phyloP scores from a whole-genome alignment of 2,797 vertebrate genomes.

The Mormyrus proboscirostris region DNA sequence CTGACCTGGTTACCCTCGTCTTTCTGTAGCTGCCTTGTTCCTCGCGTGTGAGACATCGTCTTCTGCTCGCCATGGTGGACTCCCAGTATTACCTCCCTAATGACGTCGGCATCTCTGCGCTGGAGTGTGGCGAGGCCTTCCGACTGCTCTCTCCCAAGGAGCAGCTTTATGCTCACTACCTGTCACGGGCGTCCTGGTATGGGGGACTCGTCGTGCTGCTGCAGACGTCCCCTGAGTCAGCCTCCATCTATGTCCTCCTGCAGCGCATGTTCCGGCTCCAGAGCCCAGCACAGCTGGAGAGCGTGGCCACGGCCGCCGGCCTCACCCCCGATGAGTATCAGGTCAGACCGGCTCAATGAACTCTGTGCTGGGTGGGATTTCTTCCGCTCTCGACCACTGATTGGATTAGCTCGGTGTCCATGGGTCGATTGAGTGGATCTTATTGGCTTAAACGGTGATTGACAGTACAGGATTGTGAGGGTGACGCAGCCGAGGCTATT shows the following conservation, averaged over 20 bases:
- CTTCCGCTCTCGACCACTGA: not conserved
- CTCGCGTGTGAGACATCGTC: slow-evolving; percentile 5
- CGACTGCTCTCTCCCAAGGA: slow-evolving; percentile 73
- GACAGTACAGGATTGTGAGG: not conserved
- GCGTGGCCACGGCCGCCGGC: slow-evolving; percentile 61
- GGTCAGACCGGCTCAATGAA: slow-evolving; percentile 47
- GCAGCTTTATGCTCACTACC: slow-evolving; percentile 77
- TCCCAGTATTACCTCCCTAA: slow-evolving; percentile 87
- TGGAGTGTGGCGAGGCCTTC: slow-evolving; percentile 81
- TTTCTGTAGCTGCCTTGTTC: not conserved
- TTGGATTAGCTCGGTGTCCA: not conserved
- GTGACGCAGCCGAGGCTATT: not conserved
- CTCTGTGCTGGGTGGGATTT: not conserved
- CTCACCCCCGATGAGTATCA: slow-evolving; percentile 79
- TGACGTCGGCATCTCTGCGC: slow-evolving; percentile 73
- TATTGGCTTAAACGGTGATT: not conserved
- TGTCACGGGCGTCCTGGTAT: slow-evolving; percentile 81
- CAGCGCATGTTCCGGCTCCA: slow-evolving; percentile 77
- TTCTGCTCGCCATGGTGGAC: slow-evolving; percentile 67
- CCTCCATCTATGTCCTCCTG: slow-evolving; percentile 75
- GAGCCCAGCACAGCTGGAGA: slow-evolving; percentile 62
- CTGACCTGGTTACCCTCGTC: slow-evolving; percentile 25
- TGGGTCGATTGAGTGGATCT: not conserved
- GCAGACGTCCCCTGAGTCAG: slow-evolving; percentile 83
- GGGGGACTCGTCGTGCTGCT: slow-evolving; percentile 79